These are phyloP conservation scores for Rhinoderma darwinii DNA, from an alignment of 2,113 vertebrate species.

Conservation along the genomic window DNA sequence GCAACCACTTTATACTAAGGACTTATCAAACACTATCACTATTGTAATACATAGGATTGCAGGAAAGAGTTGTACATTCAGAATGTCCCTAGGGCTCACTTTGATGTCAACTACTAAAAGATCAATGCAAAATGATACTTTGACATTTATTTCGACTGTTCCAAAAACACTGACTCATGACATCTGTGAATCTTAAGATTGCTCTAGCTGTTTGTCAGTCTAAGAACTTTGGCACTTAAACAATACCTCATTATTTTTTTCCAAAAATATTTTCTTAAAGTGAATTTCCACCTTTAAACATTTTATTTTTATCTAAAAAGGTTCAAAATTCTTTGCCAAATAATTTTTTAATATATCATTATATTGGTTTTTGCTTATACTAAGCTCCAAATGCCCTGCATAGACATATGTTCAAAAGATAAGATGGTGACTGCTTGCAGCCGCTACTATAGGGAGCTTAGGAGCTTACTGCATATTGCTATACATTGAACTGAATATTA, in stretches of 20 bases:
- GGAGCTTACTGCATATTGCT: no score
- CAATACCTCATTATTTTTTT: not conserved
- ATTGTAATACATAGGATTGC: slow-evolving; percentile 46
- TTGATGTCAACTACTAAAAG: slow-evolving; percentile 11
- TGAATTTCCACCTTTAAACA: not conserved
- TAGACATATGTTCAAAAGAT: no score
- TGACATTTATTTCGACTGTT: not conserved
- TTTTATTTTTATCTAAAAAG: not conserved
- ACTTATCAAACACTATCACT: slow-evolving; percentile 54
- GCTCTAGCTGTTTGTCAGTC: not conserved
- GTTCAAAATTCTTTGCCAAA: no score
- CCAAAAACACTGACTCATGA: not conserved
- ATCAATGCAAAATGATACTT: slow-evolving; percentile 25
- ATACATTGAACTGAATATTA: no score
- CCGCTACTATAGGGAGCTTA: no score
- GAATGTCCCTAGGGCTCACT: not conserved
- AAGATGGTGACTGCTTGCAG: no score
- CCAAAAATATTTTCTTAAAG: not conserved
- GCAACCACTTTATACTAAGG: slow-evolving; percentile 21
- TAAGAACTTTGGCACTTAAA: not conserved
- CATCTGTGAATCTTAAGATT: not conserved
- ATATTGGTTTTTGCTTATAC: no score
- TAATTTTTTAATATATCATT: no score
- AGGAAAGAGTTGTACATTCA: slow-evolving; percentile 17
- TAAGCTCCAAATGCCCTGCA: no score